phyloP scores from a whole-genome alignment of 2,113 vertebrate genomes.

The Arvicanthis niloticus region DNA sequence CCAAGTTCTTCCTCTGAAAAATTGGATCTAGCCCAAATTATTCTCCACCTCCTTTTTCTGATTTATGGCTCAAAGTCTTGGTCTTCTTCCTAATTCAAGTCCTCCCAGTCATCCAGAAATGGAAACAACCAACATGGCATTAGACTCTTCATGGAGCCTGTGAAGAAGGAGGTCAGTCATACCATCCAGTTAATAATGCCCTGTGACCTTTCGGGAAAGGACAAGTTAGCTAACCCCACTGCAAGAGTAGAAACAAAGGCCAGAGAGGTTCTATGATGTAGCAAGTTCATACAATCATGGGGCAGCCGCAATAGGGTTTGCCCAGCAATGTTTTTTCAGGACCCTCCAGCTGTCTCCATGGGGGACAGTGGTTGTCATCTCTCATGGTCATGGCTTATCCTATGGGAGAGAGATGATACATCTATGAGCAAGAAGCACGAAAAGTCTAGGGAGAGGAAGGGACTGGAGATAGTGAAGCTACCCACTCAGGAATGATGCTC shows the following conservation, averaged over 20 bases:
- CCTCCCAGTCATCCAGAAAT: not conserved
- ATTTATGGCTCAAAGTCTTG: not conserved
- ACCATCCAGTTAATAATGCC: not conserved
- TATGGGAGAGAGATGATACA: not conserved
- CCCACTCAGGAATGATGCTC: not conserved
- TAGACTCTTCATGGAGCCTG: not conserved
- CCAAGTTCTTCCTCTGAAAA: not conserved
- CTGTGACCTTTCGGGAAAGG: not conserved
- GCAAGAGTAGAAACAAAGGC: not conserved
- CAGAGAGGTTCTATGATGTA: not conserved
- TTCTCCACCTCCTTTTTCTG: slow-evolving; percentile 12
- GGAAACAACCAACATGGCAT: not conserved
- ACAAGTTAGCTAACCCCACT: not conserved
- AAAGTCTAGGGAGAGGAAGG: not conserved
- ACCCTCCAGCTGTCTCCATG: not conserved
- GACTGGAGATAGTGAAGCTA: not conserved
- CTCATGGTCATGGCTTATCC: not conserved
- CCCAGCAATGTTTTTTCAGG: not conserved
- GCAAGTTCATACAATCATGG: not conserved
- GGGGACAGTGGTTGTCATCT: not conserved
- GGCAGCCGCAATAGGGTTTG: not conserved
- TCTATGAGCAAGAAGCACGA: not conserved
- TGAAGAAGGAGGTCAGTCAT: rapidly evolving
- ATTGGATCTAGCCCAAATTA: not conserved
- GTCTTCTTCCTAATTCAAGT: not conserved